Evolutionary conservation across 2,113 vertebrate species (phyloP).

Genomic region (Heliornis fulica): DNA sequence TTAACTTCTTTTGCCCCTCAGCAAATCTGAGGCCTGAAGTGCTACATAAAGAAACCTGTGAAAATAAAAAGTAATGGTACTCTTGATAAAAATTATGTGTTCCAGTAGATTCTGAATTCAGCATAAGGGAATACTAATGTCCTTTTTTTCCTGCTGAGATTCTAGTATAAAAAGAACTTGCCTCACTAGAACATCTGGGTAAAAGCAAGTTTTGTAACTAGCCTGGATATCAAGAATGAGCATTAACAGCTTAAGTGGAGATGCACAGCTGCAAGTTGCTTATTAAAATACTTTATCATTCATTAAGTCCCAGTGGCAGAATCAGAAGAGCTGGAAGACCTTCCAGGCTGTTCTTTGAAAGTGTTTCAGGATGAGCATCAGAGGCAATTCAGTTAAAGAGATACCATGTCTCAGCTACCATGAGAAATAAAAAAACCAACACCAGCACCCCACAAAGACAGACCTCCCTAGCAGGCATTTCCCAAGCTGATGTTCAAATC

Average conservation of each 20-base stretch:
- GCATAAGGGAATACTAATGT: not conserved
- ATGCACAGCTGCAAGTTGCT: slow-evolving; percentile 34
- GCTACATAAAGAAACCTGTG: slow-evolving; percentile 34
- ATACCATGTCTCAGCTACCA: not conserved
- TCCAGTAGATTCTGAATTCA: slow-evolving; percentile 29
- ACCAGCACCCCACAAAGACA: fast-evolving
- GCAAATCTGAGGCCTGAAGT: slow-evolving; percentile 45
- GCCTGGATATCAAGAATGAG: slow-evolving; percentile 12
- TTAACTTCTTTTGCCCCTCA: slow-evolving; percentile 64
- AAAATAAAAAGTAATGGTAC: slow-evolving; percentile 25
- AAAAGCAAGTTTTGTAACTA: not conserved
- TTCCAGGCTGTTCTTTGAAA: slow-evolving; percentile 8
- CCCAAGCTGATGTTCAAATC: not conserved
- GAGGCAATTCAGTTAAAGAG: not conserved
- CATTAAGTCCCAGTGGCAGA: not conserved
- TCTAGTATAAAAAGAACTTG: not conserved
- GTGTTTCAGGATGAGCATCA: not conserved
- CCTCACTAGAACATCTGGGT: slow-evolving; percentile 20
- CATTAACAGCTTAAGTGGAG: not conserved
- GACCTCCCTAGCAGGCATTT: not conserved
- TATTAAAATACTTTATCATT: slow-evolving; percentile 56
- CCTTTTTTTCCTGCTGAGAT: not conserved
- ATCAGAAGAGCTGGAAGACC: not conserved
- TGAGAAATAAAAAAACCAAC: not conserved
- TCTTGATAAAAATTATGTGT: slow-evolving; percentile 42